Base-by-base conservation (phyloP, 2,113 vertebrate genomes). In the Ptilorrhoa leucosticta region DNA sequence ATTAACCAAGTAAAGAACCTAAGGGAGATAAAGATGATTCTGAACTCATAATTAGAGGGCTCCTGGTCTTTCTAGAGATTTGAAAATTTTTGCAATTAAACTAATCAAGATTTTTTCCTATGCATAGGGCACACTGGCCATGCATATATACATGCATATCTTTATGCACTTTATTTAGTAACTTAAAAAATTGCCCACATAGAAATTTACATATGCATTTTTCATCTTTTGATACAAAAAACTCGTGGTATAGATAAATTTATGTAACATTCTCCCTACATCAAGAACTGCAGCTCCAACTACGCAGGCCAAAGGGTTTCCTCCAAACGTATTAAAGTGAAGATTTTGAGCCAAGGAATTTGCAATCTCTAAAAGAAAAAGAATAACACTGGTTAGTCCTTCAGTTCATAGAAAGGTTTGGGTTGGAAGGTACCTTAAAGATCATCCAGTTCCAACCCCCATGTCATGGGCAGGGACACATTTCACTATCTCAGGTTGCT, bases 281-380 rank as follows among this genome's bases (percentile, higher is more conserved):
- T 99, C 98, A 57, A 99, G 98, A 78, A 99, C 99, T 0, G 99
- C 98, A 33, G 99, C 98, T 75, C 97, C 99, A 47, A 98, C 85
- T 3, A 96, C 93, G 27, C 99, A 99, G 66, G 99, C 99, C 92
- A 99, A 1, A 35, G 99, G 98, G 82, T 93, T 99, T 89, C 99
- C 99, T 87, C 99, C 99, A 65, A 99, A 99, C 2, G 99, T 99
- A 94, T 98, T 99, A 96, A 99, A 99, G 61, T 99, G 98, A 72
- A 86, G n/a, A 14, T 83, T 93, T 60, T 98, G 97, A 39, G 92
- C 91, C 93, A 99, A 98, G 19, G 98, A 97, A 37, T 87, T 95
- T 24, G 99, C 98, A 79, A 99, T 99, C 96, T 99, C 99, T 99
- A 70, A 60, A 89, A 92, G 54, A 75, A 80, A 81, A 96, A 93